Conservation (phyloP, 2,113 vertebrate species). For the Anthoscopus minutus region DNA sequence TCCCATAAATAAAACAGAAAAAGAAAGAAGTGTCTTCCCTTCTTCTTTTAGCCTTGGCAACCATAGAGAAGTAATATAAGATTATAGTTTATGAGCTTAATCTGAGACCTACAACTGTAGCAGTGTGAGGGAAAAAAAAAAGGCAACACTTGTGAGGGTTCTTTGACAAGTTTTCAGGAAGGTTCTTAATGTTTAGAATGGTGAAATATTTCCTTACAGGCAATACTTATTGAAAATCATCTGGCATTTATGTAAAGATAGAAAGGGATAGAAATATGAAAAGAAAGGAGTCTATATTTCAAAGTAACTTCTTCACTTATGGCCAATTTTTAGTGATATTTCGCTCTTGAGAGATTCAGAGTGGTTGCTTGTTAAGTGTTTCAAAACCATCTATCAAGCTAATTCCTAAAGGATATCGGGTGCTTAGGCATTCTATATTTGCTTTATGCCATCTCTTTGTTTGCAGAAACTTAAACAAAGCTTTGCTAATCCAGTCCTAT, state of each 20-base stretch:
- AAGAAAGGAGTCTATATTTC: not conserved
- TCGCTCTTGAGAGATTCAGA: not conserved
- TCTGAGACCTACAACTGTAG: not conserved
- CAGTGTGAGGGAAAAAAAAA: not conserved
- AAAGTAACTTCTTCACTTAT: not conserved
- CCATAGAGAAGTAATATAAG: not conserved
- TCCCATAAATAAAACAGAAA: not conserved
- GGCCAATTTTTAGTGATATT: not conserved
- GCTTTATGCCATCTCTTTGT: not conserved
- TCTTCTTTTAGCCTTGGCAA: not conserved
- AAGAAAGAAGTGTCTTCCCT: not conserved
- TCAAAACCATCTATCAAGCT: not conserved
- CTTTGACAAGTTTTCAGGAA: not conserved
- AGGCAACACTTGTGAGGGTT: not conserved
- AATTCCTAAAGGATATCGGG: not conserved
- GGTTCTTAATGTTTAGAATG: not conserved
- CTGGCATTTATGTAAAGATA: not conserved
- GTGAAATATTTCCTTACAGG: not conserved
- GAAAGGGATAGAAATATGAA: not conserved
- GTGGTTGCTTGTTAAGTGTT: not conserved
- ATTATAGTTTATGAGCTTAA: not conserved
- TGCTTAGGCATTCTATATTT: not conserved
- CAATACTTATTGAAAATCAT: not conserved
- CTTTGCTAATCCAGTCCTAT: not conserved
- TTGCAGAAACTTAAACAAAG: not conserved